phyloP scores from a whole-genome alignment of 2,797 vertebrate species.

The Enteromius thamalakanensis region DNA sequence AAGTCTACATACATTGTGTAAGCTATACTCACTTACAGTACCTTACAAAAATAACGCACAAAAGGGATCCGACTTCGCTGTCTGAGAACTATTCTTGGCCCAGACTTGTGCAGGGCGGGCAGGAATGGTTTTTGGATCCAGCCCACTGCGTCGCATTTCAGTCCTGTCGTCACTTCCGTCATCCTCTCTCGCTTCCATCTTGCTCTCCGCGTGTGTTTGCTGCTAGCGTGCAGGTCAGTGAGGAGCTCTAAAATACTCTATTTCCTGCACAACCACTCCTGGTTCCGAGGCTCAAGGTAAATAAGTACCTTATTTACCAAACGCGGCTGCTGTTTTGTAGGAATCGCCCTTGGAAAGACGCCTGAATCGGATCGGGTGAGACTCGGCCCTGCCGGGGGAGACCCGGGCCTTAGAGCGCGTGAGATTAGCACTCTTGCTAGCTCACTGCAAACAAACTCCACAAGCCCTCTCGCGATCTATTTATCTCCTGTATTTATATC shows the following conservation, averaged over 20 bases:
- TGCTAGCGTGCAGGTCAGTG: slow-evolving; percentile 81
- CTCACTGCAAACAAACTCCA: neutral
- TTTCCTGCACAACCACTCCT: slow-evolving; percentile 67
- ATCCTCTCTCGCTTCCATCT: slow-evolving; percentile 80
- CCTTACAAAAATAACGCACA: neutral
- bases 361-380: neutral
- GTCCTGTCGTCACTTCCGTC: slow-evolving; percentile 76
- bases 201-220: slow-evolving; percentile 81
- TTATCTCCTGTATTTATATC: neutral
- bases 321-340: slow-evolving; percentile 7
- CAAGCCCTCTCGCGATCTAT: neutral
- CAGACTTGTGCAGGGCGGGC: neutral
- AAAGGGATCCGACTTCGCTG: neutral
- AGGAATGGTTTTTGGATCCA: slow-evolving; percentile 2
- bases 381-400: slow-evolving; percentile 31
- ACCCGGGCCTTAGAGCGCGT: slow-evolving; percentile 45
- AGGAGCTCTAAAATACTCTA: slow-evolving; percentile 73
- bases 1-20: neutral
- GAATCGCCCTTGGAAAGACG: slow-evolving; percentile 7
- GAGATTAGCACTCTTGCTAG: slow-evolving; percentile 8
- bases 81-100: neutral
- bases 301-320: slow-evolving; percentile 34
- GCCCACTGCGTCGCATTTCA: slow-evolving; percentile 43
- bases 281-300: slow-evolving; percentile 71
- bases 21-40: neutral